Base-by-base conservation (phyloP, 2,113 vertebrate genomes). In the Vidua chalybeata region DNA sequence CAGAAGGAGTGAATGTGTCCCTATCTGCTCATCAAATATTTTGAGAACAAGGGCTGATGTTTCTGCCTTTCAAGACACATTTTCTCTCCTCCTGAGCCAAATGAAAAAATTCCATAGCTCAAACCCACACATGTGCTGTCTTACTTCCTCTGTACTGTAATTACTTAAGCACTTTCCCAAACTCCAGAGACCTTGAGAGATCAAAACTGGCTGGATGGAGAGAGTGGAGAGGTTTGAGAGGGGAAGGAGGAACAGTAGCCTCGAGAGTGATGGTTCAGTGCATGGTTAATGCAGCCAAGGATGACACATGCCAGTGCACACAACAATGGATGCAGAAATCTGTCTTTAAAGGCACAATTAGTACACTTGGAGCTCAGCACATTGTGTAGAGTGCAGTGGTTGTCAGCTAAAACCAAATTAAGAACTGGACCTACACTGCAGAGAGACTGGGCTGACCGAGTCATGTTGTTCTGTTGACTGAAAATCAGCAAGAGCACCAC, bases 21-120 rank as follows among this genome's bases (percentile, higher is more conserved):
- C 52, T 94, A 4, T 89, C 80, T 90, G 83, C 86, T 90, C 90
- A n/a, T 93, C 94, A 96, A 91, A 93, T 93, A 92, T 96, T 97
- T 86, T 95, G 90, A 91, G 93, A 94, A 95, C 45, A 73, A 27
- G 54, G n/a, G 66, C 94, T 96, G 93, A 84, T 95, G 93, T 92
- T 92, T 96, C 80, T 92, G 86, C 49, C 73, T 94, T 76, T 90
- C 69, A 58, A 51, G 84, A 79, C 27, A 64, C 26, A 22, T 84
- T 89, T 92, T 92, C 45, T 72, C 23, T 73, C 73, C 73, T 67
- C 19, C 73, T 51, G 69, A 95, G 93, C 80, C 83, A 92, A 92
- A 82, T 61, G 54, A 78, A 90, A 74, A 90, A 61, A 41, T 15
- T 63, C 52, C 6, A 0, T 86, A 46, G 41, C 75, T 89, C 59